Conservation (phyloP, 2,797 vertebrate genomes). For the Hirundo rustica region DNA sequence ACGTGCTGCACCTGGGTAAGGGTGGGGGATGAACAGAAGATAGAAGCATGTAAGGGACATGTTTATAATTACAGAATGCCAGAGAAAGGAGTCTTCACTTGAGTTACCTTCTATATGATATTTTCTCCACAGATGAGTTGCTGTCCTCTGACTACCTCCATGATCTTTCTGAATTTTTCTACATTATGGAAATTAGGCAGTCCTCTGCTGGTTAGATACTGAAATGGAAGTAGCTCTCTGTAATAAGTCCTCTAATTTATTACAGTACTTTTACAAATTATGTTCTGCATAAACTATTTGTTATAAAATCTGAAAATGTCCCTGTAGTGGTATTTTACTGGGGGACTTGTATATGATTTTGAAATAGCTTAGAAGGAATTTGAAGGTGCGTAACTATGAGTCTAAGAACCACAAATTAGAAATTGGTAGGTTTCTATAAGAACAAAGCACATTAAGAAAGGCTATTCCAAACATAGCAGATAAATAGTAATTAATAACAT, state of each 20-base stretch:
- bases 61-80: not conserved
- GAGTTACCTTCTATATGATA: not conserved
- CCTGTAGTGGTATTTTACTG: not conserved
- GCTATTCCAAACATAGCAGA: not conserved
- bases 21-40: not conserved
- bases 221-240: not conserved
- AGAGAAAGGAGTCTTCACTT: not conserved
- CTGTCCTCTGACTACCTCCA: not conserved
- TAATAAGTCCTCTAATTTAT: constrained; percentile 4
- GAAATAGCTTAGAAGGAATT: not conserved
- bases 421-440: not conserved
- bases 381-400: not conserved
- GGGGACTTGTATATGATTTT: not conserved
- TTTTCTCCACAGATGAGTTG: not conserved
- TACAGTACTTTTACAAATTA: constrained; percentile 18
- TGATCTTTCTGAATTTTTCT: not conserved
- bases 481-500: constrained; percentile 49
- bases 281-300: not conserved
- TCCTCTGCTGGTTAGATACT: not conserved
- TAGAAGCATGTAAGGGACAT: not conserved
- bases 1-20: not conserved
- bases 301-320: not conserved
- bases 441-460: not conserved
- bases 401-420: not conserved
- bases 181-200: not conserved